Evolutionary conservation across 2,797 vertebrate genomes (phyloP).

Genomic region (Smutsia temminckii): DNA sequence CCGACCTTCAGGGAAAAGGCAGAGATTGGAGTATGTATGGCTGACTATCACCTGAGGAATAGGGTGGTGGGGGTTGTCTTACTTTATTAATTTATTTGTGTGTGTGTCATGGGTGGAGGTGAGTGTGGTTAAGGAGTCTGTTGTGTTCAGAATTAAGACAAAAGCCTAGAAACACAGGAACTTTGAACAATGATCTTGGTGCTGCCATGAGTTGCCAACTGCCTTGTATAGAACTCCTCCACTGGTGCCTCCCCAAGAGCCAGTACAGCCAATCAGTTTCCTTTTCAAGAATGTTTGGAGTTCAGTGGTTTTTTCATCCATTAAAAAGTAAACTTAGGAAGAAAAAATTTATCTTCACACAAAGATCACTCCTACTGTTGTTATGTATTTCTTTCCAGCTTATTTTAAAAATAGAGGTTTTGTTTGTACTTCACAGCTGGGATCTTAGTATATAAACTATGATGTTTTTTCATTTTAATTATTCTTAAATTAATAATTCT

Average conservation of each 20-base stretch:
- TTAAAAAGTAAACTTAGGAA: conserved; percentile 21
- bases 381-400: background rate
- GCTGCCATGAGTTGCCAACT: background rate
- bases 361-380: background rate
- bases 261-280: background rate
- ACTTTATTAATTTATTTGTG: background rate
- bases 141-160: conserved; percentile 1
- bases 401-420: conserved; percentile 6
- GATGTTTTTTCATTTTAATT: background rate
- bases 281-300: background rate
- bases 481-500: background rate
- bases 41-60: background rate
- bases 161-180: background rate
- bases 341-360: background rate
- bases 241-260: background rate
- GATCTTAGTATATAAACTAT: background rate
- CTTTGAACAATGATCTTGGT: background rate
- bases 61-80: background rate
- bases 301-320: background rate
- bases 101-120: background rate
- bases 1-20: background rate
- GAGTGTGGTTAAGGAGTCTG: background rate
- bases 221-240: background rate
- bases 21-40: background rate
- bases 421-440: background rate